Base-by-base conservation (phyloP, 2,797 vertebrate genomes). In the Sebastes hubbsi region DNA sequence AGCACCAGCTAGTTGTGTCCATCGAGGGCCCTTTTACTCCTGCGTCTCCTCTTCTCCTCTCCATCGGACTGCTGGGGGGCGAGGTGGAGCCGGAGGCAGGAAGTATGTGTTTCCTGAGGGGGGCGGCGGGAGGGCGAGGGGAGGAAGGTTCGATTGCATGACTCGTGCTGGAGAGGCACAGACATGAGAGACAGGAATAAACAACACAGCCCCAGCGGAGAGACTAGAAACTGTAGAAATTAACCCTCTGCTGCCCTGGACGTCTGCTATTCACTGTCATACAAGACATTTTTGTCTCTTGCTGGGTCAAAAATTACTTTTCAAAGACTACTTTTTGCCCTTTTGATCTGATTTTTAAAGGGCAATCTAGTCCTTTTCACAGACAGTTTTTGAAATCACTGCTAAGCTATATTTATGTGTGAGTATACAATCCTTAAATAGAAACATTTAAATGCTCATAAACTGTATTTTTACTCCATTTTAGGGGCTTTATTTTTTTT, bases 61-160 rank as follows among this genome's bases (percentile, higher is more conserved):
- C 62, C 62, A 68, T 86, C 65, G 78, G 88, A 77, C 93, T 91
- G 90, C 90, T 93, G 89, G 88, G 90, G 93, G 88, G 84, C 60
- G 38, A 92, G 93, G 94, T 78, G 93, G 88, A 85, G 88, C 89
- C 69, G 20, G 85, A 92, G 91, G 84, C 93, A 95, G 95, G 96
- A 96, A 96, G 87, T 94, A 89, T 88, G 92, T 83, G 88, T 94
- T 96, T 96, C 96, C 96, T 96, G 90, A 80, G 88, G 85, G 88
- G 85, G 72, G 63, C 64, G 74, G 86, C 59, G 90, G 83, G 89
- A 88, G 88, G 87, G 83, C 69, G 73, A 64, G 82, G 81, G 81
- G 83, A 86, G 86, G 87, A 84, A 85, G 84, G 89, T 91, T 95
- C 89, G 78, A 91, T 94, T 90, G 91, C 91, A 94, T 38, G 81